These are phyloP conservation scores for Caenorhabditis wallacei DNA, from an alignment of 2,888 invertebrate genomes.

Conservation along the genomic window DNA sequence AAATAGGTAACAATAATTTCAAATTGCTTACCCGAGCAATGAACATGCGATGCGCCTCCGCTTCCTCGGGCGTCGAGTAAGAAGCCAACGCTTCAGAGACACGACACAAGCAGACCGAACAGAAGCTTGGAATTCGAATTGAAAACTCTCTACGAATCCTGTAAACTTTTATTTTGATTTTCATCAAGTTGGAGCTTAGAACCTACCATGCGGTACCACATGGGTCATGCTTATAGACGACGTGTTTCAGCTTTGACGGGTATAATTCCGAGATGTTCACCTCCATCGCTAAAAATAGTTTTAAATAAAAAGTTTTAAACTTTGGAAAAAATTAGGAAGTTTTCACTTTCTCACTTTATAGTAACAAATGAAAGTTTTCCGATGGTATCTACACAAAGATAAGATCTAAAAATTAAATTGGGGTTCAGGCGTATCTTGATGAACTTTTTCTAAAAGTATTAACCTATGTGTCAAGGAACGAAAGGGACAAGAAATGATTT, in stretches of 20 bases:
- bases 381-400: neutral
- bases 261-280: slow-evolving; percentile 11
- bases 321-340: neutral
- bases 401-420: too few relatives aligned
- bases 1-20: neutral
- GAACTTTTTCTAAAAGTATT: too few relatives aligned
- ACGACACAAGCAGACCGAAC: neutral
- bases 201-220: slow-evolving; percentile 6
- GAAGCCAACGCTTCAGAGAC: neutral
- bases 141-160: neutral
- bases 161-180: too few relatives aligned
- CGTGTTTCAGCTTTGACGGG: neutral
- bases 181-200: neutral
- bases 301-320: neutral
- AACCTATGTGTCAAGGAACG: too few relatives aligned
- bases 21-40: neutral
- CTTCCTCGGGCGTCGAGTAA: neutral
- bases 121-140: neutral
- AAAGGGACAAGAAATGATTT: too few relatives aligned
- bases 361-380: neutral
- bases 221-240: neutral
- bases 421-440: too few relatives aligned
- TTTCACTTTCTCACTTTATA: neutral
- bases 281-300: neutral
- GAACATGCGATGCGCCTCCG: neutral